Percentiles rank a stretch among this genome's conserved stretches.
Conservation (phyloP, 2,797 vertebrate species). For the Chromis chromis region DNA sequence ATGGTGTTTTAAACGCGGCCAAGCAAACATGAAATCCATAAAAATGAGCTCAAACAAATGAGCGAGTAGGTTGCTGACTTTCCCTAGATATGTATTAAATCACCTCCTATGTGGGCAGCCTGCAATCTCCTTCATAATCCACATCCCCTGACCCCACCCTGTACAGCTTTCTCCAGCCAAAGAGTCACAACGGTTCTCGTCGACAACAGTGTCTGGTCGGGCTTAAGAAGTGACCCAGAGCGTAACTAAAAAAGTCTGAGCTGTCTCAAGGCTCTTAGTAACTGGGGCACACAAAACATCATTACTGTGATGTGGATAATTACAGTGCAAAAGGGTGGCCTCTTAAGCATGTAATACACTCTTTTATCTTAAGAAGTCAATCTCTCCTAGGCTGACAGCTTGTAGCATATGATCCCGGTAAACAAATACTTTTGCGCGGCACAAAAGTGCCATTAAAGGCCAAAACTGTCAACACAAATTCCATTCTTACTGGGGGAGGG, state of each 20-base stretch:
- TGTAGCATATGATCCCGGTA: slow-evolving; percentile 95
- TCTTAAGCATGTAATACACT: slow-evolving; percentile 90
- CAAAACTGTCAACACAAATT: slow-evolving; percentile 99
- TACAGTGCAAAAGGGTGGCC: slow-evolving; percentile 86
- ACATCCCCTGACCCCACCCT: slow-evolving; percentile 77
- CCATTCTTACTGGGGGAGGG: slow-evolving; percentile 87
- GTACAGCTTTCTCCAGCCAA: slow-evolving; percentile 71
- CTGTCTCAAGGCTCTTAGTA: slow-evolving; percentile 84
- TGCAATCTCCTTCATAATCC: slow-evolving; percentile 75
- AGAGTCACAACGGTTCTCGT: slow-evolving; percentile 68
- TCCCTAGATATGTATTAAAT: slow-evolving; percentile 49
- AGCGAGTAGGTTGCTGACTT: slow-evolving; percentile 31
- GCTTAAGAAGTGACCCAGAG: slow-evolving; percentile 84
- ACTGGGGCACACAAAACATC: slow-evolving; percentile 88
- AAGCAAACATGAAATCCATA: slow-evolving; percentile 27
- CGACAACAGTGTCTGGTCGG: slow-evolving; percentile 60
- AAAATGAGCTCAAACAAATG: slow-evolving; percentile 36
- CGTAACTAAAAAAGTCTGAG: slow-evolving; percentile 85
- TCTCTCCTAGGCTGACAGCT: slow-evolving; percentile 92
- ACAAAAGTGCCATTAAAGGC: slow-evolving; percentile 98
- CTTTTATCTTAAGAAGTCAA: slow-evolving; percentile 96
- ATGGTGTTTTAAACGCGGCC: slow-evolving; percentile 14
- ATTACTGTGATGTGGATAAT: slow-evolving; percentile 92
- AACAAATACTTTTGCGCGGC: slow-evolving; percentile 96
- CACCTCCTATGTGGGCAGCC: slow-evolving; percentile 46